phyloP scores from a whole-genome alignment of 2,113 vertebrate genomes.

The Cochlearius cochlearius region DNA sequence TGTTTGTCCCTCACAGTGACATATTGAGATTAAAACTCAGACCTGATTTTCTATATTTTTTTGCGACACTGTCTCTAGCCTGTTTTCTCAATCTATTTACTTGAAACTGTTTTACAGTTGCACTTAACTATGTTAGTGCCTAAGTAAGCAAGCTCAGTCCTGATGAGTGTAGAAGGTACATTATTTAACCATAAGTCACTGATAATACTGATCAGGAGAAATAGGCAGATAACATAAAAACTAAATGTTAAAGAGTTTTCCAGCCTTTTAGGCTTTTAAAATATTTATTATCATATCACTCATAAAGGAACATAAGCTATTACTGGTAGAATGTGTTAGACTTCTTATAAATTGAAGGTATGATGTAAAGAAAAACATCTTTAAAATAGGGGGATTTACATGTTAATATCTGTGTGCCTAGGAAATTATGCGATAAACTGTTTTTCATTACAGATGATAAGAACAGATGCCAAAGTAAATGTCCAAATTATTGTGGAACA shows the following conservation, averaged over 20 bases:
- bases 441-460: neutral
- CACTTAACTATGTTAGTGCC: conserved; percentile 70
- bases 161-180: conserved; percentile 58
- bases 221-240: neutral
- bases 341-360: neutral
- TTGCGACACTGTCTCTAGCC: conserved; percentile 67
- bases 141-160: conserved; percentile 74
- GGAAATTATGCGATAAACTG: neutral
- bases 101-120: conserved; percentile 63
- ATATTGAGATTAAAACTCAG: conserved; percentile 80
- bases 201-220: neutral
- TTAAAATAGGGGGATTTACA: neutral
- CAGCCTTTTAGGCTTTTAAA: neutral
- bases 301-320: neutral
- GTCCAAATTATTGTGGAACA: neutral
- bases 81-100: conserved; percentile 69
- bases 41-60: conserved; percentile 71
- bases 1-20: conserved; percentile 73
- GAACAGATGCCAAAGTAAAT: neutral
- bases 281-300: neutral
- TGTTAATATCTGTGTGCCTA: neutral
- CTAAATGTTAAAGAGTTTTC: neutral
- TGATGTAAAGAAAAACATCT: neutral
- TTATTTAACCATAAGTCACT: conserved; percentile 10
- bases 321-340: neutral